phyloP scores from a whole-genome alignment of 2,797 vertebrate genomes.

The Natrix natrix region DNA sequence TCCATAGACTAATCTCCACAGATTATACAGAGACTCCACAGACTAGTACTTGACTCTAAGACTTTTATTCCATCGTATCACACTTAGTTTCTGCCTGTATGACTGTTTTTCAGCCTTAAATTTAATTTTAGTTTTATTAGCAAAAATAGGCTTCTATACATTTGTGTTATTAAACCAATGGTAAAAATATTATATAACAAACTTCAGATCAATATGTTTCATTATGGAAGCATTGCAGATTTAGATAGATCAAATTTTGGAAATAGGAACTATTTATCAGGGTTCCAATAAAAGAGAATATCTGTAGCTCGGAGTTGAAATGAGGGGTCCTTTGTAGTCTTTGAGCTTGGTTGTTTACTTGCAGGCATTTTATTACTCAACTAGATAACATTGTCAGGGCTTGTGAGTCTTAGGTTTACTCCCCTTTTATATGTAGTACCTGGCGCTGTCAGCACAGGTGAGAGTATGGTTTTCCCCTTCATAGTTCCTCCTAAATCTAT shows the following conservation, averaged over 20 bases:
- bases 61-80: slow-evolving; percentile 9
- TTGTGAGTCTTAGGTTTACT: not conserved
- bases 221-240: not conserved
- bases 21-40: not conserved
- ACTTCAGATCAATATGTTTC: not conserved
- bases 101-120: slow-evolving; percentile 18
- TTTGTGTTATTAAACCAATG: not conserved
- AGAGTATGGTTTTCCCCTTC: not conserved
- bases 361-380: not conserved
- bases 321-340: not conserved
- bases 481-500: not conserved
- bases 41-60: not conserved
- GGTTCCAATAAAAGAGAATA: not conserved
- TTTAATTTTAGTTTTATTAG: not conserved
- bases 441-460: not conserved
- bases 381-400: not conserved
- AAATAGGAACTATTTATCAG: not conserved
- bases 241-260: not conserved
- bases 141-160: not conserved
- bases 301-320: not conserved
- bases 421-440: not conserved
- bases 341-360: not conserved
- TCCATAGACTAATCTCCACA: not conserved
- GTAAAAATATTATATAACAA: not conserved
- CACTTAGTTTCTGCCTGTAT: not conserved